A percentile compares a stretch with the other conserved stretches of the same genome.
Evolutionary conservation across 2,797 vertebrate species (phyloP).

Genomic region (Lagothrix lagotricha): DNA sequence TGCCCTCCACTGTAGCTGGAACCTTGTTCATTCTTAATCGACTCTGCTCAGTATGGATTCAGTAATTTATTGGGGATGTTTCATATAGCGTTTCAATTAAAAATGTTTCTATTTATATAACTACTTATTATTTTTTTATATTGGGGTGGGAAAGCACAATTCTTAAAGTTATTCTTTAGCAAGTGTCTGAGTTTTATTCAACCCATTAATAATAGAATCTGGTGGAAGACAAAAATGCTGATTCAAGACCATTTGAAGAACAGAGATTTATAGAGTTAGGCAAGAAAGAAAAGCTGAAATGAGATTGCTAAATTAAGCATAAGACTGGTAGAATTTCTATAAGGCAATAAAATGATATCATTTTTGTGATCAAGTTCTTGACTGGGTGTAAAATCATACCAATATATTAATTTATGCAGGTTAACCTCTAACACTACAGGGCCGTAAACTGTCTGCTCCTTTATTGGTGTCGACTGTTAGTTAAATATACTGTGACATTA

Average conservation of each 20-base stretch:
- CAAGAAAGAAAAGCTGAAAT: slow-evolving; percentile 2
- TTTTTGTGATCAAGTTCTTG: background rate
- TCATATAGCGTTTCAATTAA: background rate
- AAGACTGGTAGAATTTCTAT: background rate
- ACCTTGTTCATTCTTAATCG: background rate
- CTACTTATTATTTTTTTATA: background rate
- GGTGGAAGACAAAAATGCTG: background rate
- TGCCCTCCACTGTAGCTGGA: background rate
- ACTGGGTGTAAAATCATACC: background rate
- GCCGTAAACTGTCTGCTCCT: background rate
- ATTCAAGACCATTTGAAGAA: background rate
- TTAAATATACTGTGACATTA: background rate
- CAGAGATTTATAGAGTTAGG: background rate
- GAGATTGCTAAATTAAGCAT: background rate
- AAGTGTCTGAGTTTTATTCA: slow-evolving; percentile 22
- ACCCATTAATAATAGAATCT: background rate
- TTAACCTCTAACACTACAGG: background rate
- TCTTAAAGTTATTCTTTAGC: slow-evolving; percentile 6
- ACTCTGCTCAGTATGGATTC: background rate
- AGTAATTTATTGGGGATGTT: background rate
- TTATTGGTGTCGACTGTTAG: background rate
- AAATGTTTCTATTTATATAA: background rate
- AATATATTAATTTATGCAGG: background rate
- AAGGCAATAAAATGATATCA: background rate
- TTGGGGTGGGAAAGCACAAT: background rate